Base-by-base conservation (phyloP, 2,797 vertebrate species). In the Premnoplex brunnescens region DNA sequence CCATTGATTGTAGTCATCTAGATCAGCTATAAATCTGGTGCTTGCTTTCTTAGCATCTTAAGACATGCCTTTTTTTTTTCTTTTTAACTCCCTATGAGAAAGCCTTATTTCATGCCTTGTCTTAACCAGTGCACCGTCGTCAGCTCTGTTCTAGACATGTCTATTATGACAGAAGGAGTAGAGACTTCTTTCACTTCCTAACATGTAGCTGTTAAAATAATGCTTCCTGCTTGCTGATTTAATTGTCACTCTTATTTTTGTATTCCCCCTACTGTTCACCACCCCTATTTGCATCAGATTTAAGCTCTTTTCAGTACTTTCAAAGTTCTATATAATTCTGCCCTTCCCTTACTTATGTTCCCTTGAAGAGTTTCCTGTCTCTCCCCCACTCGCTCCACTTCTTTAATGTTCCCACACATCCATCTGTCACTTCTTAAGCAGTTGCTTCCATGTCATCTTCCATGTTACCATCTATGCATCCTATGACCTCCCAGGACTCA, bases 171-270 rank as follows among this genome's bases (percentile, higher is more conserved):
- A 95, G 95, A 92, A 94, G 94, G 91, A 95, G 80, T 71, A 83
- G 75, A 95, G 75, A 67, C 72, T 94, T 78, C 83, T 92, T 96
- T 89, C 66, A 66, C 58, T 96, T 93, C 79, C 79, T 85, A 96
- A 66, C 66, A 63, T 88, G 69, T 89, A 92, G 86, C 87, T 93
- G 87, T 96, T 96, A 92, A 96, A 95, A 91, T 91, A 97, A 94
- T 89, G 87, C 69, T 96, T 96, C 95, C 89, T 96, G 78, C 91
- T 95, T 91, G 89, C 89, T 96, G 95, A 92, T 96, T 97, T 97
- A 96, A 95, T 95, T 96, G 94, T 96, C 91, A 81, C 82, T 91
- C 92, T 92, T 96, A 96, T 95, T 95, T 97, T 97, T 94, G 87
- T 85, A 91, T 95, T 96, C 76, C 95, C 91, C 62, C 66, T 95